These are phyloP conservation scores for Sula dactylatra DNA, from an alignment of 2,113 vertebrate genomes.

Conservation along the genomic window DNA sequence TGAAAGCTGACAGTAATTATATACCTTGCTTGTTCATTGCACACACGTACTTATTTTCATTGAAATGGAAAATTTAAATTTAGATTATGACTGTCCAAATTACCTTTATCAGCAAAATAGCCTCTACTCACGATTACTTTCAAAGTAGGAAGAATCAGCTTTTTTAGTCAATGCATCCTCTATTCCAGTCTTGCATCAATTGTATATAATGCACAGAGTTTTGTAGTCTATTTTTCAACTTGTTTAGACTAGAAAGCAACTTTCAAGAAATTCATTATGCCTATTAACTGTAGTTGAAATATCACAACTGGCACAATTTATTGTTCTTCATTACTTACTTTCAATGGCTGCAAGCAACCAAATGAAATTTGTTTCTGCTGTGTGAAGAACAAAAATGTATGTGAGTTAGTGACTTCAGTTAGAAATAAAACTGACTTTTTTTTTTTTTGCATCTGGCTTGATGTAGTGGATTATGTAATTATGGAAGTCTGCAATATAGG, in stretches of 20 bases:
- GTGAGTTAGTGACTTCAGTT: background rate
- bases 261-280: background rate
- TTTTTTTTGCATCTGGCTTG: background rate
- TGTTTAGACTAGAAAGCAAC: background rate
- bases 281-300: background rate
- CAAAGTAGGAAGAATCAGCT: conserved; percentile 48
- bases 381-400: background rate
- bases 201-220: conserved; percentile 13
- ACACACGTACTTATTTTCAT: conserved; percentile 41
- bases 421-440: background rate
- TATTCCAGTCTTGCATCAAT: conserved; percentile 28
- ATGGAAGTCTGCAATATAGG: background rate
- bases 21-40: conserved; percentile 53
- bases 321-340: background rate
- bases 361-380: background rate
- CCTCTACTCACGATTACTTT: conserved; percentile 60
- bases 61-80: conserved; percentile 71
- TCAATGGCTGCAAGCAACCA: background rate
- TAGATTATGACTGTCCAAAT: conserved; percentile 64
- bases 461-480: background rate
- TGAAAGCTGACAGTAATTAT: conserved; percentile 65
- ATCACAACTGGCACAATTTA: background rate
- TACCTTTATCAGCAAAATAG: conserved; percentile 71
- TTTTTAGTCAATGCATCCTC: conserved; percentile 3
- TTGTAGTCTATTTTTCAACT: conserved; percentile 41